phyloP scores from a whole-genome alignment of 53 echinoderm and acorn worm species.

The Echinarachnius parma region DNA sequence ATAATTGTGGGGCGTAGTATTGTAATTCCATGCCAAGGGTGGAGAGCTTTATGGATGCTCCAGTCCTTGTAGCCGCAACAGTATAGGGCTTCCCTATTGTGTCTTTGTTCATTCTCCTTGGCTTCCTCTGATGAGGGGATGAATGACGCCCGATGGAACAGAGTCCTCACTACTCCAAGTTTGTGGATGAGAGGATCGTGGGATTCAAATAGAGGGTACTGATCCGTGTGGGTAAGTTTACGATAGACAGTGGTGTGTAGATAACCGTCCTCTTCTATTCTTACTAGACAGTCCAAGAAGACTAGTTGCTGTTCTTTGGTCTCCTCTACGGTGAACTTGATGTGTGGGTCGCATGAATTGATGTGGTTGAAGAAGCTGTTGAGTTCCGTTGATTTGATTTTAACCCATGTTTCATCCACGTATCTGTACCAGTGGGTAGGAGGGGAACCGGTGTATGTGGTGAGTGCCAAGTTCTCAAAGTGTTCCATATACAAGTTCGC shows the following conservation, averaged over 20 bases:
- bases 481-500: conserved; percentile 17
- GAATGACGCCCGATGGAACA: conserved; percentile 6
- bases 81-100: conserved; percentile 3
- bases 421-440: conserved; percentile 36
- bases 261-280: conserved; percentile 16
- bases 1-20: too few relatives aligned
- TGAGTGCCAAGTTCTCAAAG: conserved; percentile 22
- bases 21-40: too few relatives aligned
- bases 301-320: conserved; percentile 14
- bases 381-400: conserved; percentile 13
- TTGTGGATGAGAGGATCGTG: conserved; percentile 29
- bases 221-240: conserved; percentile 14
- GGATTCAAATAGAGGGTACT: too few relatives aligned
- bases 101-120: conserved; percentile 16
- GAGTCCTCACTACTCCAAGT: conserved; percentile 12
- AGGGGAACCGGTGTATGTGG: conserved; percentile 1
- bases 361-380: conserved; percentile 13
- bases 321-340: conserved; percentile 33
- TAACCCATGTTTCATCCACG: conserved; percentile 31
- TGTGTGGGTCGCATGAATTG: conserved; percentile 9
- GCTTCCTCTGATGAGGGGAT: conserved; percentile 2
- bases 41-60: conserved; percentile 18
- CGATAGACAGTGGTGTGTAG: conserved; percentile 9
- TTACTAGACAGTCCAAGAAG: conserved; percentile 23
- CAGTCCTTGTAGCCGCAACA: conserved; percentile 4